Percentiles rank a stretch among this genome's conserved stretches.
Conservation (phyloP, 2,888 invertebrate genomes). For the Metalampra italica region DNA sequence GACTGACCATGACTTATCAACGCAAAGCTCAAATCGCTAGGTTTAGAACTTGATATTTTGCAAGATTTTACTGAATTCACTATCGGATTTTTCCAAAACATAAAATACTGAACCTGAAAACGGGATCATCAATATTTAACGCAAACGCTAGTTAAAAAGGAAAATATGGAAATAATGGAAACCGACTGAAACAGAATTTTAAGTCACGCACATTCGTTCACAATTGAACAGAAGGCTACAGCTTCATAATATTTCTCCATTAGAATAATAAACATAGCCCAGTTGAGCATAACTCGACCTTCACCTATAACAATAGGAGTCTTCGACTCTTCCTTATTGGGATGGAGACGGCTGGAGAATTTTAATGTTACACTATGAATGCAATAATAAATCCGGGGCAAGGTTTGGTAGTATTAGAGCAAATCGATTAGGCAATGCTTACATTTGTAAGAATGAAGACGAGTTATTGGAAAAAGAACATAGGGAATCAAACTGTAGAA, state of each 20-base stretch:
- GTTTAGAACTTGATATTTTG: too few species aligned
- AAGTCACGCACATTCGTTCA: background rate
- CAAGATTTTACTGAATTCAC: too few species aligned
- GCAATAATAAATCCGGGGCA: slow-evolving; percentile 31
- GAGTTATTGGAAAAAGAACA: background rate
- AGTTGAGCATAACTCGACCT: slow-evolving; percentile 30
- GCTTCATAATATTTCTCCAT: slow-evolving; percentile 12
- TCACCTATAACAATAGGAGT: slow-evolving; percentile 44
- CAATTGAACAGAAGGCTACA: slow-evolving; percentile 1
- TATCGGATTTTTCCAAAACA: too few species aligned
- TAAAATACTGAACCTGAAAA: too few species aligned
- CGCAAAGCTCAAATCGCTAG: too few species aligned
- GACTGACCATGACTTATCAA: too few species aligned
- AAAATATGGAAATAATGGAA: too few species aligned
- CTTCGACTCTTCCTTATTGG: slow-evolving; percentile 38
- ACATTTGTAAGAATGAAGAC: background rate
- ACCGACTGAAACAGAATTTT: too few species aligned
- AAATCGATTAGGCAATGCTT: slow-evolving; percentile 1
- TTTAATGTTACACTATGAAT: slow-evolving; percentile 26
- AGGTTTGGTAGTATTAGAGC: slow-evolving; percentile 6
- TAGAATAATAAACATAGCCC: slow-evolving; percentile 19
- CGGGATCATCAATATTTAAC: too few species aligned
- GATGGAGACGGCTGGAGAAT: slow-evolving; percentile 24
- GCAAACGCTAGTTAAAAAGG: too few species aligned
- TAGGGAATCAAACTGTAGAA: too few species aligned